A percentile compares a stretch with the other conserved stretches of the same genome.
phyloP scores from a whole-genome alignment of 2,888 invertebrate genomes.

The Agrotis puta region DNA sequence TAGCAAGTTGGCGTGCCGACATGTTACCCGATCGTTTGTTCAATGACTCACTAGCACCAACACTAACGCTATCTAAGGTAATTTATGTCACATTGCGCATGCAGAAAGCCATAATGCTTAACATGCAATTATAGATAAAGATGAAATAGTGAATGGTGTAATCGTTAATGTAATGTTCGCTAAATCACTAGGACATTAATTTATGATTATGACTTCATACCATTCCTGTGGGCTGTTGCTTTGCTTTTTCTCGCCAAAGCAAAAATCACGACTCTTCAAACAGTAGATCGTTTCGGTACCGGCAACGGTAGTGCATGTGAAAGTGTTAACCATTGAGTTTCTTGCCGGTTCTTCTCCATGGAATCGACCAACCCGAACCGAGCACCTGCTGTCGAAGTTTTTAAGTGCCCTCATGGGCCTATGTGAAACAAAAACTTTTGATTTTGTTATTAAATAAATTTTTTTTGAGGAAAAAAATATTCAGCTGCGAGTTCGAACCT shows the following conservation, averaged over 20 bases:
- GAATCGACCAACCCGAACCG: no score
- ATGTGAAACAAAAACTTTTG: no score
- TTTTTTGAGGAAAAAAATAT: no score
- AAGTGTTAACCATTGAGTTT: no score
- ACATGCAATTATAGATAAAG: conserved; percentile 56
- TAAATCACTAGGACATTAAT: conserved; percentile 6
- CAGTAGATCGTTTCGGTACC: background rate
- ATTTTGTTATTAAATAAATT: no score
- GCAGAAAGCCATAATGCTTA: conserved; percentile 55
- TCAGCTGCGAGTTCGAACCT: no score
- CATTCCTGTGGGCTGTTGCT: background rate
- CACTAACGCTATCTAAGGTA: conserved; percentile 50
- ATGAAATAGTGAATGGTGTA: conserved; percentile 54
- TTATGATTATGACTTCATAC: conserved; percentile 10
- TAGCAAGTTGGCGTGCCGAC: conserved; percentile 60
- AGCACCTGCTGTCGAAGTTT: no score
- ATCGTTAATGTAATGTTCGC: conserved; percentile 39
- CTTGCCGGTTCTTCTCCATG: no score
- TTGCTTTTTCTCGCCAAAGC: background rate
- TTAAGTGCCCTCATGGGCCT: no score
- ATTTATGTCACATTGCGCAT: conserved; percentile 62
- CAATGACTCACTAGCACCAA: conserved; percentile 55
- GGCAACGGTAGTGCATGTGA: no score
- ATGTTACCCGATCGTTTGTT: conserved; percentile 59
- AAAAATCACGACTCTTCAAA: background rate